phyloP scores from a whole-genome alignment of 2,888 invertebrate genomes.

The Drosophila demipolita region DNA sequence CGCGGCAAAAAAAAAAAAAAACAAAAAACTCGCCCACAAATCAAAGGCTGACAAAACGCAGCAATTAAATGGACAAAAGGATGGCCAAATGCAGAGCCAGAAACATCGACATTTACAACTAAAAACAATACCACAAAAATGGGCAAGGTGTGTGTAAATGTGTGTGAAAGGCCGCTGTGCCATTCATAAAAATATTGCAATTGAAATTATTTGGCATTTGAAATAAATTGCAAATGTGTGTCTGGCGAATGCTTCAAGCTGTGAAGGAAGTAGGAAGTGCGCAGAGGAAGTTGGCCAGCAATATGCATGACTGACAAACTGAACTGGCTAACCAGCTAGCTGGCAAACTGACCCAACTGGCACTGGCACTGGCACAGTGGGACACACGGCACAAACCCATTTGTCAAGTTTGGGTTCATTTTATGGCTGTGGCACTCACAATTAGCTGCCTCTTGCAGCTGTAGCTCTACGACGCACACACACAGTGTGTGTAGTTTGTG shows the following conservation, averaged over 20 bases:
- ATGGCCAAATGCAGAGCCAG: slow-evolving; percentile 8
- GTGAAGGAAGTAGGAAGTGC: slow-evolving; percentile 75
- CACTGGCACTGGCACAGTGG: slow-evolving; percentile 56
- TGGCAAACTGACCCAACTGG: slow-evolving; percentile 9
- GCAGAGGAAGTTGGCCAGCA: slow-evolving; percentile 50
- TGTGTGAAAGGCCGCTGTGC: slow-evolving; percentile 53
- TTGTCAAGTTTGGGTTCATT: slow-evolving; percentile 67
- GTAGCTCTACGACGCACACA: slow-evolving; percentile 11
- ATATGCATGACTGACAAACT: slow-evolving; percentile 36
- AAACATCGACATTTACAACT: slow-evolving; percentile 2
- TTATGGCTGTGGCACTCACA: slow-evolving; percentile 50
- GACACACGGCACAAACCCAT: slow-evolving; percentile 62
- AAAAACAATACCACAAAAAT: slow-evolving; percentile 58
- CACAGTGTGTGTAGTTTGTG: neutral
- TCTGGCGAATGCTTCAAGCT: slow-evolving; percentile 57
- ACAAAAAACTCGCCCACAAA: slow-evolving; percentile 23
- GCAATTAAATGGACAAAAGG: slow-evolving; percentile 34
- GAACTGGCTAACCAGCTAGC: slow-evolving; percentile 3
- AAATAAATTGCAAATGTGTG: slow-evolving; percentile 79
- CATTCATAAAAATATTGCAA: slow-evolving; percentile 70
- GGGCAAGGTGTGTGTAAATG: slow-evolving; percentile 39
- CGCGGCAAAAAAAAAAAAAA: slow-evolving; percentile 6
- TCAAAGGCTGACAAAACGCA: slow-evolving; percentile 36
- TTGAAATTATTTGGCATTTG: slow-evolving; percentile 73
- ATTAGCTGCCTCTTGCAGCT: slow-evolving; percentile 53